Evolutionary conservation across 2,888 invertebrate genomes (phyloP).

Genomic region (Drosophila robusta): DNA sequence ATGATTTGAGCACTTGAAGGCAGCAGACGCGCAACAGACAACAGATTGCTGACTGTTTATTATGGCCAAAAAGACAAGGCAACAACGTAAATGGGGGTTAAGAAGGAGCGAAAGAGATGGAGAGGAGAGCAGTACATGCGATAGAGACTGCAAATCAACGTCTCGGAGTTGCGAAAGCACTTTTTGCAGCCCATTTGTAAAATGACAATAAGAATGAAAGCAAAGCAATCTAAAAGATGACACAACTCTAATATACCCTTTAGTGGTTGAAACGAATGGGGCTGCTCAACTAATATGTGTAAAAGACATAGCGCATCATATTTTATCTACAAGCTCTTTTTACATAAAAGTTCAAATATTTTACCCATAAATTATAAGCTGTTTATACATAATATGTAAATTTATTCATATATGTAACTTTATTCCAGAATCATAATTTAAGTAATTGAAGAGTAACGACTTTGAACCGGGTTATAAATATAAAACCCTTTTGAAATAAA

Average conservation of each 20-base stretch:
- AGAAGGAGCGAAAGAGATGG: not conserved
- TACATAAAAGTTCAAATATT: no score
- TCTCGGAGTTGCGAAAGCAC: conserved; percentile 55
- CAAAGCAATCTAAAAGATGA: conserved; percentile 37
- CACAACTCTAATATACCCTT: conserved; percentile 24
- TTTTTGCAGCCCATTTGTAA: conserved; percentile 73
- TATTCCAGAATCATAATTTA: not conserved
- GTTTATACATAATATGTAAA: no score
- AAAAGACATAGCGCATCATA: not conserved
- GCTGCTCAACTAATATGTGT: not conserved
- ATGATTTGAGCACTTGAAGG: conserved; percentile 80
- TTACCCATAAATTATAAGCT: no score
- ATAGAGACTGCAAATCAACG: conserved; percentile 56
- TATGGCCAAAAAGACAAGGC: conserved; percentile 64
- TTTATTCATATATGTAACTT: not conserved
- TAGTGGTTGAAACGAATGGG: not conserved
- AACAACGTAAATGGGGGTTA: conserved; percentile 5
- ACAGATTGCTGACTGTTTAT: conserved; percentile 79
- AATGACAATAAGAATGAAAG: conserved; percentile 64
- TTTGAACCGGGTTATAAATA: not conserved
- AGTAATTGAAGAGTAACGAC: not conserved
- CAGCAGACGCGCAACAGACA: conserved; percentile 78
- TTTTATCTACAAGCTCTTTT: no score
- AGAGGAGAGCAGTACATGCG: not conserved
- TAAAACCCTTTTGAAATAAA: no score